Evolutionary conservation across 2,797 vertebrate genomes (phyloP), one percentile per base, ranked within the genome.

Genomic region (Vespertilio murinus): DNA sequence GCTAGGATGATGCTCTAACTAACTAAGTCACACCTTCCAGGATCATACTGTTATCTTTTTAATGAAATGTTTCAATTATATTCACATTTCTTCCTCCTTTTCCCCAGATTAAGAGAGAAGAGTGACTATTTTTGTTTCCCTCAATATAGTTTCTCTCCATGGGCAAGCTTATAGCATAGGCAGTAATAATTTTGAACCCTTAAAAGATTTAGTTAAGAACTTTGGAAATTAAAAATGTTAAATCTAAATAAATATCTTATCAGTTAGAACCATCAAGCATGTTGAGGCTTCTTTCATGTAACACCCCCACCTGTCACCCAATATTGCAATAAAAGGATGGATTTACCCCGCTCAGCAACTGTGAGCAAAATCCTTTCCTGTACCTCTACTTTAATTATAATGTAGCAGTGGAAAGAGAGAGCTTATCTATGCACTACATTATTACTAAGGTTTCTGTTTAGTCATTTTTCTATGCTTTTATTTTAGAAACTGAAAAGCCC

Each of bases 61-160:
- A 93, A 65, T 83, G 33, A 16, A 87, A 13, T 28, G 10, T 91
- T 94, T 92, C 40, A 71, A 18, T 93, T 95, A 79, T 80, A 42
- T 47, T 93, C 18, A 35, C 49, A 71, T 91, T 95, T 95, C 45
- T 95, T 95, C 45, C 52, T 94, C 49, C 94, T 87, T 91, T 67
- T 30, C 23, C 23, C 25, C n/a, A 80, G 22, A 95, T 93, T 92
- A 82, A 52, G 28, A 90, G 20, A 88, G 28, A 89, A 95, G n/a
- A 70, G 70, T 74, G 47, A 65, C 56, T 47, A 84, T 70, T 69
- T 8, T 11, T 22, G 38, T n/a, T 61, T 11, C 18, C 12, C 38
- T 91, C 59, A 89, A 4, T 87, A 38, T 35, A 69, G 70, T 80
- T 88, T 52, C 25, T 23, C 8, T 94, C 65, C 28, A 56, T 79